Conservation (phyloP, 2,113 vertebrate genomes). For the Eira barbara region DNA sequence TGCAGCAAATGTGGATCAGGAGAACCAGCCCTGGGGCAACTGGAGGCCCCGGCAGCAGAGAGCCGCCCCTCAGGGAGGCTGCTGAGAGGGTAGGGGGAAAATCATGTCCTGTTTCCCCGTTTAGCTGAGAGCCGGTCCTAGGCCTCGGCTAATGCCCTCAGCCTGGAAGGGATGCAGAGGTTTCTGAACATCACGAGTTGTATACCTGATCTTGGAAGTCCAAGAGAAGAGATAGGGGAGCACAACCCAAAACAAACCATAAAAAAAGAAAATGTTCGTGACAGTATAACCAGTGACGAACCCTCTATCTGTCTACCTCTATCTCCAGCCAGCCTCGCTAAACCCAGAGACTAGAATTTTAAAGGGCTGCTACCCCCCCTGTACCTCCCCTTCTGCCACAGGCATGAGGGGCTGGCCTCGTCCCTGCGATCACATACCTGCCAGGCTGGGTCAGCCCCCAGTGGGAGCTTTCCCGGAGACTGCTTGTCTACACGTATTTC, state of each 20-base stretch:
- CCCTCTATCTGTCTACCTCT: neutral
- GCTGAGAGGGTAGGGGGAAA: neutral
- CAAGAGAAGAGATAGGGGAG: neutral
- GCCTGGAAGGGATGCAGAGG: neutral
- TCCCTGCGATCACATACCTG: neutral
- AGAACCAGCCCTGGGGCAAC: neutral
- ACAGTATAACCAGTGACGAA: neutral
- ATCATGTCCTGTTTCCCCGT: fast-evolving
- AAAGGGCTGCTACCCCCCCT: neutral
- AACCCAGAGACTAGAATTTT: neutral
- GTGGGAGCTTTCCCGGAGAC: neutral
- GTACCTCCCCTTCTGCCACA: neutral
- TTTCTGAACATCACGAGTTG: neutral
- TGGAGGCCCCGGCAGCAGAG: neutral
- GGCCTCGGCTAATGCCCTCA: neutral
- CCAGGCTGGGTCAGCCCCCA: neutral
- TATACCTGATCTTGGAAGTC: neutral
- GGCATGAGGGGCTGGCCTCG: neutral
- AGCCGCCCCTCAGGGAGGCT: neutral
- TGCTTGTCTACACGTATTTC: neutral
- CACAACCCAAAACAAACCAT: neutral
- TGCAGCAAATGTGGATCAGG: too few relatives aligned
- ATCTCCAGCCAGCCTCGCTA: neutral
- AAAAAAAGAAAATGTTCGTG: neutral
- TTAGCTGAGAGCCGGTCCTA: neutral